Evolutionary conservation across 2,113 vertebrate genomes (phyloP), one percentile per base, ranked within the genome.

Genomic region (Mirza zaza): DNA sequence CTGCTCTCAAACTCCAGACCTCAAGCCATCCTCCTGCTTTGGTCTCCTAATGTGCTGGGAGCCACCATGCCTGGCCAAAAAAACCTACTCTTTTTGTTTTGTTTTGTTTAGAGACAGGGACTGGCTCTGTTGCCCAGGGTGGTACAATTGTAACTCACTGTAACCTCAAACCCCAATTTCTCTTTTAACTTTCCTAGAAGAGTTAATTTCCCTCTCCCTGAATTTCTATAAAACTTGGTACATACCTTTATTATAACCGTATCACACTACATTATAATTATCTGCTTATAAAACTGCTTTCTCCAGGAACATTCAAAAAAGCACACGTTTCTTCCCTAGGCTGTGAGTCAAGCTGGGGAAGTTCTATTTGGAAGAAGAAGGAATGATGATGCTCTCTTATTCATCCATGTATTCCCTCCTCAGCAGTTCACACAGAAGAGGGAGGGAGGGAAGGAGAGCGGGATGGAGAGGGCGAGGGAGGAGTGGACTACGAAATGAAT

Each of bases 251-350:
- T 90, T 84, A 91, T 80, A 85, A 91, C 32, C 8, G 13, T 11
- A 80, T 34, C 45, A 55, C 25, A 63, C 39, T 61, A 55, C 76
- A 52, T 67, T 96, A 57, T 89, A 79, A 96, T 91, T 89, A 88
- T 89, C 87, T 93, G 50, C 86, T 88, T 97, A 93, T 59, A 93
- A 87, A 96, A 81, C 17, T 75, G 39, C 48, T 93, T 85, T 86
- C 73, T 67, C 59, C 63, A 52, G 65, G 73, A 52, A 92, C 73
- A 80, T 15, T 59, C 0, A 1, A 67, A 70, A 85, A 92, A 92
- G 45, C 36, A 34, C 32, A 32, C 6, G 10, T 85, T 61, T 91
- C 65, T 93, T 75, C 67, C 75, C 48, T 52, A 57, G 23, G 27
- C 34, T 70, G 4, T 59, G 14, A 80, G 76, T 75, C 81, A 82